Base-by-base conservation (phyloP, 2,113 vertebrate species). In the Catagonus wagneri region DNA sequence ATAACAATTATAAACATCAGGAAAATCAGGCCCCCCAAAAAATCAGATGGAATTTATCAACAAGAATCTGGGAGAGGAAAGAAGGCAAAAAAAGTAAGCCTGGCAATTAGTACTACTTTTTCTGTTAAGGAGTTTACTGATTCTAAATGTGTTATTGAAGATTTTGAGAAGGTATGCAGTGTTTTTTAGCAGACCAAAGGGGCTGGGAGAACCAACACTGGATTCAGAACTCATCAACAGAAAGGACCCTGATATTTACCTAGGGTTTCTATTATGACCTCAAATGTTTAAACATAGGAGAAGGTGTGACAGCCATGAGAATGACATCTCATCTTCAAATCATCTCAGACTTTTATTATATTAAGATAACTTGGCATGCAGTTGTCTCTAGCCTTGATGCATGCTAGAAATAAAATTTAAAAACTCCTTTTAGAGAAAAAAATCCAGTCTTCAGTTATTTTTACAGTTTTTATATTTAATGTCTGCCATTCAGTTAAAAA, bases 371-470 rank as follows among this genome's bases (percentile, higher is more conserved):
- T 17, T 60, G 34, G 23, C 7, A 56, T 86, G 20, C 22, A 56
- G 10, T 71, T 85, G 22, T 72, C 3, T 76, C 6, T 58, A 61
- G 27, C 27, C 8, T 80, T 56, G 32, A 74, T 65, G 54, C 20
- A 44, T 61, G 16, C 6, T 36, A 91, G 16, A 80, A 86, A 74
- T n/a, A 95, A 85, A 83, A 85, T 61, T 78, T 56, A 68, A 83
- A 74, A 84, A 75, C 36, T 2, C 1, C 50, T 74, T 84, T 85
- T 52, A 7, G 34, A 8, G 44, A 54, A 83, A 8, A 39, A 72
- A 74, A 63, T 63, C 16, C 8, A 71, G 11, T 72, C 20, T 71
- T 29, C 65, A 81, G 72, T 66, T 58, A 66, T 74, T 61, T 69
- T 61, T 60, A 85, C 0, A 54, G 61, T 39, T 81, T 81, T 66